Percentiles rank a stretch among this genome's conserved stretches.
Evolutionary conservation across 2,113 vertebrate genomes (phyloP).

Genomic region (Eolophus roseicapilla): DNA sequence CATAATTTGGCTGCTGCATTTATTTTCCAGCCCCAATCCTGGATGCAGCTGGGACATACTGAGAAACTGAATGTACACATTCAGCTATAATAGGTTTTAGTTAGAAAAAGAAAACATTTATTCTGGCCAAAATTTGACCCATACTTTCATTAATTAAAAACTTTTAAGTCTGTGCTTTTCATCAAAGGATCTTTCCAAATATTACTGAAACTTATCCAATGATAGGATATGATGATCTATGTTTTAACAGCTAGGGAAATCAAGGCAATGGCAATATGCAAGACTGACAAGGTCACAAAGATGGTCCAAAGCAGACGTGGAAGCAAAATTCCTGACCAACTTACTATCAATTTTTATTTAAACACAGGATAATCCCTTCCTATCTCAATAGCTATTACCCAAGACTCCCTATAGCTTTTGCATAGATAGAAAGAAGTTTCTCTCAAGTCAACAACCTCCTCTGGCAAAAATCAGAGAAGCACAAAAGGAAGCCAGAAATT

Average conservation of each 20-base stretch:
- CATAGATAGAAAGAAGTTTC: not conserved
- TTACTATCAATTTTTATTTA: not conserved
- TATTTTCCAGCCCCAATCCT: not conserved
- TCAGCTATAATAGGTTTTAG: not conserved
- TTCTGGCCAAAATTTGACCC: not conserved
- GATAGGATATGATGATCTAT: not conserved
- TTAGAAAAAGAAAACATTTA: not conserved
- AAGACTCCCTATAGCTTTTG: not conserved
- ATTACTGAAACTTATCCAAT: not conserved
- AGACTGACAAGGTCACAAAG: not conserved
- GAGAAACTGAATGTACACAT: not conserved
- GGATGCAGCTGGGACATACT: not conserved
- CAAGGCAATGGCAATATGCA: not conserved
- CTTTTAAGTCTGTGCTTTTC: not conserved
- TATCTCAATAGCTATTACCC: not conserved
- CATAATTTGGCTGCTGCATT: not conserved
- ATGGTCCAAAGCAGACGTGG: not conserved
- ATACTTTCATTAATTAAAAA: not conserved
- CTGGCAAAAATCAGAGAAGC: not conserved
- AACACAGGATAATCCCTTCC: not conserved
- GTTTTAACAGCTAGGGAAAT: not conserved
- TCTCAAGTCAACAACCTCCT: not conserved
- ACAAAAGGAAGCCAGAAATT: not conserved
- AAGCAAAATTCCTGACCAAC: not conserved
- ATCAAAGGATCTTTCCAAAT: not conserved